Evolutionary conservation across 1,140 invertebrate species (phyloP), one percentile per base, ranked within the genome.

Genomic region (Drosophila nigromelanica): DNA sequence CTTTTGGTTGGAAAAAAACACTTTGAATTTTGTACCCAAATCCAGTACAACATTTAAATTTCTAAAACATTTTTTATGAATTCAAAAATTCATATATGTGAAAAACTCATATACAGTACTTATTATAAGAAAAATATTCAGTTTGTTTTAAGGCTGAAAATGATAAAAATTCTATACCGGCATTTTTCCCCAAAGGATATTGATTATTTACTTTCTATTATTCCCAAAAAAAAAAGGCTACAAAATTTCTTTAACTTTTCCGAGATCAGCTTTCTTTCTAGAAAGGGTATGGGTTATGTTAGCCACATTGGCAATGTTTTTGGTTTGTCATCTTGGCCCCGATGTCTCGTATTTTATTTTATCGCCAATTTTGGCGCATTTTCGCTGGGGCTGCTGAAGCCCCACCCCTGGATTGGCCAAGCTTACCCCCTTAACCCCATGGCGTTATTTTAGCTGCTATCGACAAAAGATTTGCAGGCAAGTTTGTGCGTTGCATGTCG

Each of bases 341-440:
- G 50, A 55, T 67, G 82, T 82, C 71, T 82, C 75, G 72, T 89
- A 67, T 79, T 83, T 87, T 89, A 86, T 87, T 86, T 86, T 86
- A 86, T 89, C 79, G 80, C 83, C 83, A 86, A 86, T 86, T 87
- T 83, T 67, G 76, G 63, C 79, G 68, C 76, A 74, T 70, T 78
- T 73, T 54, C 66, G 14, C 50, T 51, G 50, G 15, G 61, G 37
- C 27, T 30, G 18, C 35, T 48, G 12, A 12, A 27, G 3, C 2
- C 18, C 18, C 14, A 5, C 2, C 43, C n/a, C 8, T 14, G 8
- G 1, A 24, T 27, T 15, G 14, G 27, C 30, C 2, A 0, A 33
- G 40, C 39, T 8, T 14, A 18, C 15, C 33, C 45, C 59, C 21
- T 15, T 40, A 63, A 69, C 67, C 58, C 61, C 62, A 63, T 69